These are phyloP conservation scores for Tethea ocularis DNA, from an alignment of 2,888 invertebrate species.

Conservation along the genomic window DNA sequence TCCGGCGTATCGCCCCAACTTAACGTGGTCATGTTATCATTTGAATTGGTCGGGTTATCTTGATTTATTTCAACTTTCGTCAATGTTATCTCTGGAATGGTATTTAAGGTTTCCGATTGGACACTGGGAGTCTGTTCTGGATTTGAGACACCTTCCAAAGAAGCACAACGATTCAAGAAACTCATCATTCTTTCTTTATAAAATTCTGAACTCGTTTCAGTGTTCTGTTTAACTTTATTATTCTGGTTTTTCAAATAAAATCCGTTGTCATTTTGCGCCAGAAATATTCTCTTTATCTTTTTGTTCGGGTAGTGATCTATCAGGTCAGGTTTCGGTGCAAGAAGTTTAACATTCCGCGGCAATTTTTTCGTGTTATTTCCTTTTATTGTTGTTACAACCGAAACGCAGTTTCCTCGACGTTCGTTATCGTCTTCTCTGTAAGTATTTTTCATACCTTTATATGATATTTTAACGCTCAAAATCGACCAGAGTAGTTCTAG, in stretches of 20 bases:
- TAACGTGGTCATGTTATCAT: constrained; percentile 53
- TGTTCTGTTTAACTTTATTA: constrained; percentile 72
- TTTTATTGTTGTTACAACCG: constrained; percentile 82
- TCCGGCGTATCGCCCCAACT: constrained; percentile 77
- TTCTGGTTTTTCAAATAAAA: constrained; percentile 75
- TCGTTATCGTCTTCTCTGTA: constrained; percentile 82
- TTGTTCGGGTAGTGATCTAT: constrained; percentile 81
- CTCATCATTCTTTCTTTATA: constrained; percentile 77
- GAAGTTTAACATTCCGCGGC: constrained; percentile 66
- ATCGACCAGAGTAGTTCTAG: constrained; percentile 85
- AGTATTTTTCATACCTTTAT: constrained; percentile 84
- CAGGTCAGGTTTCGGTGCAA: constrained; percentile 78
- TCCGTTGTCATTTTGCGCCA: constrained; percentile 70
- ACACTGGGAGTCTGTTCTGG: constrained; percentile 64
- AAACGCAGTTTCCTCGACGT: constrained; percentile 76
- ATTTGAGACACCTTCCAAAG: constrained; percentile 64
- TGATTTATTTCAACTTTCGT: constrained; percentile 40
- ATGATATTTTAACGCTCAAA: constrained; percentile 83
- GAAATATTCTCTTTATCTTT: constrained; percentile 80
- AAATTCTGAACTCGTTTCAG: constrained; percentile 73
- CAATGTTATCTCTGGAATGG: constrained; percentile 55
- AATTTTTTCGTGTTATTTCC: constrained; percentile 74
- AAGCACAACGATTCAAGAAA: constrained; percentile 70
- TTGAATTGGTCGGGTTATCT: constrained; percentile 23
- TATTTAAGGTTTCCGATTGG: constrained; percentile 63